phyloP scores from a whole-genome alignment of 2,888 invertebrate genomes.

The Emmelina monodactyla region DNA sequence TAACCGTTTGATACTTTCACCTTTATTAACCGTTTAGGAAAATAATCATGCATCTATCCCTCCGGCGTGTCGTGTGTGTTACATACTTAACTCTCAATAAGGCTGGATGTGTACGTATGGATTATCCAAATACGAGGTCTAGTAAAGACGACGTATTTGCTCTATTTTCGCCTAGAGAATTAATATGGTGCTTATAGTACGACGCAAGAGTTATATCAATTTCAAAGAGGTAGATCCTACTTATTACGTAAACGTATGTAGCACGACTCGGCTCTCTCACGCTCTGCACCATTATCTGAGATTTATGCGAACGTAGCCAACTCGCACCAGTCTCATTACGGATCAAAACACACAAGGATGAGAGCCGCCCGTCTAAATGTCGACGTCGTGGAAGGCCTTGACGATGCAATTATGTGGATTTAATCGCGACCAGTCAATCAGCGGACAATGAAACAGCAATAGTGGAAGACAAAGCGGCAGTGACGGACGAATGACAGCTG shows the following conservation, averaged over 20 bases:
- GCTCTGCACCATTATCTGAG: constrained; percentile 47
- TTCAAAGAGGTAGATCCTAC: constrained; percentile 30
- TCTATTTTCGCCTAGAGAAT: not conserved
- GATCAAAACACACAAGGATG: constrained; percentile 38
- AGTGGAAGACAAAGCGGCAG: constrained; percentile 33
- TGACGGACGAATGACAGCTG: constrained; percentile 31
- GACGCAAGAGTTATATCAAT: constrained; percentile 25
- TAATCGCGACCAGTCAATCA: constrained; percentile 42
- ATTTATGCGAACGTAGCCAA: constrained; percentile 45
- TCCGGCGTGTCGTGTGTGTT: constrained; percentile 32
- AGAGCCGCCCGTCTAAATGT: constrained; percentile 43
- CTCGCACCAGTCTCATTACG: constrained; percentile 53
- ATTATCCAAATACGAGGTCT: constrained; percentile 28
- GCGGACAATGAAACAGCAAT: constrained; percentile 35
- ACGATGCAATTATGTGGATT: constrained; percentile 47
- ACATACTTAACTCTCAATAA: too few relatives aligned
- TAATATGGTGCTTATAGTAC: not conserved
- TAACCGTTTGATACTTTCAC: not conserved
- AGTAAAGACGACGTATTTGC: not conserved
- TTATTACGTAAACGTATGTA: constrained; percentile 51
- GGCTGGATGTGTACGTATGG: constrained; percentile 28
- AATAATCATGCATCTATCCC: constrained; percentile 14
- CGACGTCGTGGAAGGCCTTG: constrained; percentile 47
- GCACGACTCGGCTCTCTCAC: constrained; percentile 55
- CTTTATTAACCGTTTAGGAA: not conserved